phyloP scores from a whole-genome alignment of 2,888 invertebrate genomes.

The Drosophila trichaetosa region DNA sequence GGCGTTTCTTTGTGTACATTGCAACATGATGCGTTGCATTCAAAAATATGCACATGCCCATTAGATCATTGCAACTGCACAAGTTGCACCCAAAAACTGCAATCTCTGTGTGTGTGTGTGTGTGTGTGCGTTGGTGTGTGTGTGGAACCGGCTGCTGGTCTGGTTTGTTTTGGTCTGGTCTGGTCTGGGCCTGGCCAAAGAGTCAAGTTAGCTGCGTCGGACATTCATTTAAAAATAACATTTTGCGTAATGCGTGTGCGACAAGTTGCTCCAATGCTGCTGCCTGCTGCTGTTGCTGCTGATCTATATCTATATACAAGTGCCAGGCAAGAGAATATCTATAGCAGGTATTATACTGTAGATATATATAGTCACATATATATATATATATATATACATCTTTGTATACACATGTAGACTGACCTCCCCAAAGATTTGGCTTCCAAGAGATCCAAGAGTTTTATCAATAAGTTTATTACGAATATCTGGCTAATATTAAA shows the following conservation, averaged over 20 bases:
- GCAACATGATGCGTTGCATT: conserved; percentile 35
- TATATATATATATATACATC: conserved; percentile 15
- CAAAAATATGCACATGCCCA: conserved; percentile 25
- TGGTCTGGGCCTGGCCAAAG: conserved; percentile 55
- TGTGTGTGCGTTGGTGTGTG: conserved; percentile 8
- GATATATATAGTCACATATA: conserved; percentile 26
- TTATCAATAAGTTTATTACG: conserved; percentile 51
- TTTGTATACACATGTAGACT: conserved; percentile 22
- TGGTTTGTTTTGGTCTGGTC: conserved; percentile 39
- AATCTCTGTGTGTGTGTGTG: conserved; percentile 1
- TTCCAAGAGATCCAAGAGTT: conserved; percentile 42
- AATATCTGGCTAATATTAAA: not conserved
- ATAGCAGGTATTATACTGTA: conserved; percentile 31
- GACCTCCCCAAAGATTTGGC: conserved; percentile 71
- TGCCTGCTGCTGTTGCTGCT: conserved; percentile 15
- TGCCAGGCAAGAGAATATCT: conserved; percentile 22
- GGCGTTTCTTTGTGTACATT: conserved; percentile 42
- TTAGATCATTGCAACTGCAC: conserved; percentile 51
- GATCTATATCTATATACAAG: conserved; percentile 50
- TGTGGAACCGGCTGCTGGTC: conserved; percentile 45
- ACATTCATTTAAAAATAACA: conserved; percentile 82
- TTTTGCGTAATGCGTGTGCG: conserved; percentile 82
- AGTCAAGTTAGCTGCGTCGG: conserved; percentile 70
- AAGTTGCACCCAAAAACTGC: conserved; percentile 19
- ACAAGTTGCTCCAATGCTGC: conserved; percentile 50